phyloP scores from a whole-genome alignment of 2,797 vertebrate species.

The Graptemys geographica region DNA sequence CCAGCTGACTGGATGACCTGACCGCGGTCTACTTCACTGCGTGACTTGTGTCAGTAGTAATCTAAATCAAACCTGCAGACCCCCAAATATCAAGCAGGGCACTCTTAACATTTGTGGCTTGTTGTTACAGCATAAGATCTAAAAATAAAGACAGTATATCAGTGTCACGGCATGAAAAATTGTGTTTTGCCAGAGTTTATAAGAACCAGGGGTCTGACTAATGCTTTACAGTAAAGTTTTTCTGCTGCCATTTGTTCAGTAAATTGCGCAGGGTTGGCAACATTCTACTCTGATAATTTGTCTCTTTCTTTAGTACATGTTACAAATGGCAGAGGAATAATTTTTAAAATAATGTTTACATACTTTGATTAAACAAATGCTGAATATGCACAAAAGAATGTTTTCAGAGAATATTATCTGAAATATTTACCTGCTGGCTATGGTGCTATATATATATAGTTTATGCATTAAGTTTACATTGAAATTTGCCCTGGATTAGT shows the following conservation, averaged over 20 bases:
- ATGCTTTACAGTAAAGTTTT: conserved; percentile 3
- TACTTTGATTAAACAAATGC: neutral
- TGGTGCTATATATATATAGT: neutral
- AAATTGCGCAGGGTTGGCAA: neutral
- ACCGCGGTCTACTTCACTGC: neutral
- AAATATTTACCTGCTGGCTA: neutral
- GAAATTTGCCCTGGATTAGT: neutral
- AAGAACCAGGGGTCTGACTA: conserved; percentile 33
- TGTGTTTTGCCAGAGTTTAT: conserved; percentile 46
- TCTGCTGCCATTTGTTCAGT: conserved; percentile 17
- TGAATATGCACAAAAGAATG: neutral
- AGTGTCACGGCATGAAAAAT: conserved; percentile 50
- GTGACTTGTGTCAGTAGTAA: conserved; percentile 30
- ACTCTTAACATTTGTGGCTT: conserved; percentile 27
- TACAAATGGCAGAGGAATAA: neutral
- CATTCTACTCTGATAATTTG: conserved; percentile 10
- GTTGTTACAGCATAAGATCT: conserved; percentile 16
- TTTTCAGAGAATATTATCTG: conserved; percentile 15
- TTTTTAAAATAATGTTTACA: conserved; percentile 9
- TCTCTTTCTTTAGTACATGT: neutral
- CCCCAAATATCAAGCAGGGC: conserved; percentile 9
- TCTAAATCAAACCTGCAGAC: conserved; percentile 42
- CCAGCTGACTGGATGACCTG: neutral
- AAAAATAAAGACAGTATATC: conserved; percentile 63
- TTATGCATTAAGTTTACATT: neutral